A percentile compares a stretch with the other conserved stretches of the same genome.
Evolutionary conservation across 2,888 invertebrate genomes (phyloP).

Genomic region (Nomada lathburiana): DNA sequence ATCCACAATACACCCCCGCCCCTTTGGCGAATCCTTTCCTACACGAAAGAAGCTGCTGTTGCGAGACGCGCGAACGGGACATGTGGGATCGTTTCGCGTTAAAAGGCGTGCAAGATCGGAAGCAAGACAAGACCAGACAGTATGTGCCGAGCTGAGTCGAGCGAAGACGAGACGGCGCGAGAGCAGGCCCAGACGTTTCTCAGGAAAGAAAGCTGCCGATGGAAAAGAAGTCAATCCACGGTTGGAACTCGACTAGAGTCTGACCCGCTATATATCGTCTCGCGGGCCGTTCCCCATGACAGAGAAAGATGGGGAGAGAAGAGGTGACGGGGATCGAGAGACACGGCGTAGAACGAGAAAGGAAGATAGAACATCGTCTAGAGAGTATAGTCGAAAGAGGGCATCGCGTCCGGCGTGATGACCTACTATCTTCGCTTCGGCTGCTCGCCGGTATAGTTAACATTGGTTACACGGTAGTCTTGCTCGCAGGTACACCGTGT

Average conservation of each 20-base stretch:
- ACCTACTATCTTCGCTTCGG: constrained; percentile 83
- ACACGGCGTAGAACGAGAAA: constrained; percentile 43
- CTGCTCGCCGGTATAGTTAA: constrained; percentile 72
- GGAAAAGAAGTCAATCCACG: constrained; percentile 77
- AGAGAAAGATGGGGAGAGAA: constrained; percentile 13
- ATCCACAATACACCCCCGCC: neutral
- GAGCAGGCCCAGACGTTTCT: constrained; percentile 72
- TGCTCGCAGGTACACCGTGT: constrained; percentile 10
- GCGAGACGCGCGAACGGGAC: constrained; percentile 45
- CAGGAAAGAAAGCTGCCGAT: constrained; percentile 81
- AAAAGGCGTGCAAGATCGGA: constrained; percentile 55
- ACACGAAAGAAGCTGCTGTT: neutral
- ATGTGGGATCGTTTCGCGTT: constrained; percentile 55
- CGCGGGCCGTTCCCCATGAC: constrained; percentile 53
- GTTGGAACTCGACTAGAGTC: constrained; percentile 69
- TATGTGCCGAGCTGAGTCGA: neutral
- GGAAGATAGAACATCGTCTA: constrained; percentile 66
- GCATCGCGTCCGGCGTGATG: constrained; percentile 83
- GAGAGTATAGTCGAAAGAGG: constrained; percentile 79
- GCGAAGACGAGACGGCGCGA: constrained; percentile 49
- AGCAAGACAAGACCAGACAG: constrained; percentile 53
- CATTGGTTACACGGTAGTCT: constrained; percentile 7
- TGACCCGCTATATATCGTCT: constrained; percentile 51
- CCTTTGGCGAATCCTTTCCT: neutral
- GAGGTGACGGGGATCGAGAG: constrained; percentile 32